Base-by-base conservation (phyloP, 2,113 vertebrate genomes). In the Ciconia maguari region DNA sequence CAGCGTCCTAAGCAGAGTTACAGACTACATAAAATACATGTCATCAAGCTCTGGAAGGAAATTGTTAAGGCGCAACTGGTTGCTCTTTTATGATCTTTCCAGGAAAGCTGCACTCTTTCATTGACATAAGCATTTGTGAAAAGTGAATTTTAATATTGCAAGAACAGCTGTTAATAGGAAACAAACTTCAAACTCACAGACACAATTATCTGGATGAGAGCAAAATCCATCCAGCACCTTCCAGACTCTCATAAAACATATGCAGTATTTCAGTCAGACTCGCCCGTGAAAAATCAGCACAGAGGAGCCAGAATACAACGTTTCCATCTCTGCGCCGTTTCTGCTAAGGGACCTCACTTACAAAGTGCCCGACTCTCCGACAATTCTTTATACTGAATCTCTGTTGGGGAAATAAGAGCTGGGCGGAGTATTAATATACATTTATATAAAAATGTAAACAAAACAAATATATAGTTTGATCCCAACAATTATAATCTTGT, bases 1-100 rank as follows among this genome's bases (percentile, higher is more conserved):
- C 36, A 85, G 51, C 36, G 61, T 78, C 46, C 20, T 13, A 75
- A 51, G 42, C n/a, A 49, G 29, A 71, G 65, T 27, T 44, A 42
- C 34, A 51, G 13, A n/a, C 8, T 27, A 65, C 32, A 12, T 29
- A 42, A 34, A 64, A 83, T 16, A 49, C 2, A 66, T 0, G 0
- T 44, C 68, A 41, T 10, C 52, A 55, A 44, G 25, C 32, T 51
- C 26, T 55, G 57, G 44, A 71, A 90, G 11, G 7, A 76, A 57
- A 61, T 41, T 48, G 7, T 88, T 77, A n/a, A 38, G 41, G 48
- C 24, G 55, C 29, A 69, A 64, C 7, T 24, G 8, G 44, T 34
- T 10, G 1, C 15, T 68, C 38, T 60, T 61, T 52, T 11, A 51
- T 62, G 34, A 52, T 32, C 25, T 51, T 68, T 68, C 52, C 79